Base-by-base conservation (phyloP, 2,888 invertebrate species). In the Dolichomitus sp. region DNA sequence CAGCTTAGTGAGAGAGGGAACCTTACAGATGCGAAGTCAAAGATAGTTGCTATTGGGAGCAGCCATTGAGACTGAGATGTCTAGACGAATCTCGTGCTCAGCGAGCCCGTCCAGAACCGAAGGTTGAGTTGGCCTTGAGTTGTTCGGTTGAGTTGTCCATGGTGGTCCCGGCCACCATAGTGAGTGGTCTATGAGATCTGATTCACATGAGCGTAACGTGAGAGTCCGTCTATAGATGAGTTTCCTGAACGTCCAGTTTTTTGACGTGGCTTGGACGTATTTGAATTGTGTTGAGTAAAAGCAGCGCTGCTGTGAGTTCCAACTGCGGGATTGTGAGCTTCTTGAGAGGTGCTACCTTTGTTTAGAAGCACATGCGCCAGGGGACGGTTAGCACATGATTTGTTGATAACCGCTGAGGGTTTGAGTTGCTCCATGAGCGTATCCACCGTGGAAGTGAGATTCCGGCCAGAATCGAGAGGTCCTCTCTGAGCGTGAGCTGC, bases 261-360 rank as follows among this genome's bases (percentile, higher is more conserved):
- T 50, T 23, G 80, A 40, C 0, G 30, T 75, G 7, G 65, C 57
- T 12, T 37, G 57, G 48, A 82, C 74, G 12, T 83, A 45, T 4
- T 59, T 48, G 0, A 77, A 69, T 11, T 85, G 65, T 30, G 75
- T 75, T 0, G 86, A 52, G 0, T n/a, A 85, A 66, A 0, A 88
- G 50, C 23, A 80, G 45, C 14, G 87, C 86, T 33, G 80, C 85
- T n/a, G 84, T 80, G 17, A 91, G 72, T 40, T 89, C 87, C 6
- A 90, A 74, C 6, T 88, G 74, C 7, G 88, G 86, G 23, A 89
- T 73, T 0, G 87, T 82, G 4, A 83, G 75, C 14, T 66, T 52
- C 52, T 88, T 89, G 19, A 87, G 27, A 12, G 84, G 85, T 1
- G 84, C 84, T 0, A 86, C 83, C 33, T 85, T 83, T 0, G 84